Conservation (phyloP, 2,113 vertebrate genomes). For the Myodes glareolus region DNA sequence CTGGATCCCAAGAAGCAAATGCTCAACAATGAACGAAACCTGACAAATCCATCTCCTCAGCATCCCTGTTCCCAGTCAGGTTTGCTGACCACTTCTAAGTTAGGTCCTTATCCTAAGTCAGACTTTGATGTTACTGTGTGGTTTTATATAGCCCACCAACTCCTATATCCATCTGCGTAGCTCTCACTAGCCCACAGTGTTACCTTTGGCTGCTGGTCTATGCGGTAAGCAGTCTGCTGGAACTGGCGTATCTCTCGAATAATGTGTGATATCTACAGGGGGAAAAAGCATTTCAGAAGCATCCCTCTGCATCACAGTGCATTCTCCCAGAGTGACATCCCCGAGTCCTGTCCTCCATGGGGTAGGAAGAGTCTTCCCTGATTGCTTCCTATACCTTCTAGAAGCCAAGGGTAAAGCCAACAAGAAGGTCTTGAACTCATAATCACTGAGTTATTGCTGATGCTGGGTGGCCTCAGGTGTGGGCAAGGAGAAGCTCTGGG, state of each 20-base stretch:
- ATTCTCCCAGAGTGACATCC: neutral
- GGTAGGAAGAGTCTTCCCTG: neutral
- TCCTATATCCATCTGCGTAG: neutral
- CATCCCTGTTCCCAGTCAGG: neutral
- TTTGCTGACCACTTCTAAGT: neutral
- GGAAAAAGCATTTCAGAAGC: neutral
- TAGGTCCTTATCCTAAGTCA: neutral
- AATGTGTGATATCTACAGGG: conserved; percentile 96
- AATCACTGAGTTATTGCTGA: neutral
- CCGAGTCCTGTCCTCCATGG: neutral
- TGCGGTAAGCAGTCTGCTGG: conserved; percentile 98
- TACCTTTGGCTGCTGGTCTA: conserved; percentile 98
- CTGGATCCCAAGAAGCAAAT: neutral
- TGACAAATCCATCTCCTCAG: neutral
- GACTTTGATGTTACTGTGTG: neutral
- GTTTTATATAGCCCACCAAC: neutral
- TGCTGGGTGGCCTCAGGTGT: neutral
- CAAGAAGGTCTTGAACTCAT: neutral
- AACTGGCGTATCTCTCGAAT: conserved; percentile 99
- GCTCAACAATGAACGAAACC: neutral
- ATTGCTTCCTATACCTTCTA: neutral
- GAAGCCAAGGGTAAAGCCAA: neutral
- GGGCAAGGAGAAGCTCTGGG: neutral
- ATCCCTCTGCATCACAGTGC: neutral
- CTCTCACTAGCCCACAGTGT: neutral